Conservation (phyloP, 2,113 vertebrate genomes). For the Anseranas semipalmata region DNA sequence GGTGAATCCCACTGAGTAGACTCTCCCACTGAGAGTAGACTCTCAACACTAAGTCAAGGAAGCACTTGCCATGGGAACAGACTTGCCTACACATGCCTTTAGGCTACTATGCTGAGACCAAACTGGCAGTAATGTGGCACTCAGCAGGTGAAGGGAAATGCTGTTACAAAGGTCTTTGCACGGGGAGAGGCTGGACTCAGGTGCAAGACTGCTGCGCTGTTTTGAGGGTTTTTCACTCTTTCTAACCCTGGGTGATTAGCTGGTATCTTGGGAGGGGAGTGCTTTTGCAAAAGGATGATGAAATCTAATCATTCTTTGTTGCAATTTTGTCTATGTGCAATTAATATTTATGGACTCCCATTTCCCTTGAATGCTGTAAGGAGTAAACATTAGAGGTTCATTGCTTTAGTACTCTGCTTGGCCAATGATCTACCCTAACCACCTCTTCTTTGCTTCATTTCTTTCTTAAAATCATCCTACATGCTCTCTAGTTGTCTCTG, state of each 20-base stretch:
- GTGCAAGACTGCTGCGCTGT: background rate
- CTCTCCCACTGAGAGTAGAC: no score
- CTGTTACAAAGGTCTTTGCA: background rate
- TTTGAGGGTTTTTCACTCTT: background rate
- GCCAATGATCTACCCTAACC: background rate
- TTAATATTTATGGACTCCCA: background rate
- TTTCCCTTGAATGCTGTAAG: background rate
- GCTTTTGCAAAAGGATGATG: background rate
- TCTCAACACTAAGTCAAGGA: background rate
- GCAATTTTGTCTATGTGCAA: background rate
- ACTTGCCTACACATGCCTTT: background rate
- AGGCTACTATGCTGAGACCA: background rate
- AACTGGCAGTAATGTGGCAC: background rate
- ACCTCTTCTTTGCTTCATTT: conserved; percentile 4
- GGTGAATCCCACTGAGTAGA: background rate
- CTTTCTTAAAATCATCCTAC: background rate
- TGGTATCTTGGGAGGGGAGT: background rate
- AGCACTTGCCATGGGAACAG: background rate
- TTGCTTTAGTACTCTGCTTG: background rate
- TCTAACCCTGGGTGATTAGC: background rate
- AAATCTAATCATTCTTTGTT: background rate
- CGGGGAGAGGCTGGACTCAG: background rate
- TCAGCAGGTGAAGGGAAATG: background rate
- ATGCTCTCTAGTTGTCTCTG: background rate
- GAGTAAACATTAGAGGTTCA: background rate